Evolutionary conservation across 2,113 vertebrate genomes (phyloP).

Genomic region (Synodontis membranacea): DNA sequence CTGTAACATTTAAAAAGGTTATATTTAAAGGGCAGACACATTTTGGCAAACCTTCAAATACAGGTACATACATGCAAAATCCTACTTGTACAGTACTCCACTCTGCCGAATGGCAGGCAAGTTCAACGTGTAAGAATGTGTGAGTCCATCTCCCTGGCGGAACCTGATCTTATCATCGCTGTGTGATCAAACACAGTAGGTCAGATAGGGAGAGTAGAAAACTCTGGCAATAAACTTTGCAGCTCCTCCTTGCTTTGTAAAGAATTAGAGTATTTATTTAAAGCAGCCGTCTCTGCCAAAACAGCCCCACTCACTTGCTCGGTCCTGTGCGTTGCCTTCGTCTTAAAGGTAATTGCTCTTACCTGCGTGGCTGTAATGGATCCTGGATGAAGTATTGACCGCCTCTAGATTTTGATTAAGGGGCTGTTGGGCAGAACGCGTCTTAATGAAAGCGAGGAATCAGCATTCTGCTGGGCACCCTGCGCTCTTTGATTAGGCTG

Average conservation of each 20-base stretch:
- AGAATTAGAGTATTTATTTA: slow-evolving; percentile 73
- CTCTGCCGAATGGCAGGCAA: background rate
- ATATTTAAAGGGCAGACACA: slow-evolving; percentile 22
- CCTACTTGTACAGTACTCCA: background rate
- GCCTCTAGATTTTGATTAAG: slow-evolving; percentile 81
- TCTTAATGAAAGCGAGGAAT: slow-evolving; percentile 76
- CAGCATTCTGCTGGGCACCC: slow-evolving; percentile 68
- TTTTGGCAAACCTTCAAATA: slow-evolving; percentile 13
- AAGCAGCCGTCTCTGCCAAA: slow-evolving; percentile 61
- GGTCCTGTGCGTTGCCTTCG: slow-evolving; percentile 59
- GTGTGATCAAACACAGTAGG: background rate
- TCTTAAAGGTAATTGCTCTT: slow-evolving; percentile 76
- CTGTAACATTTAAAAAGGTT: slow-evolving; percentile 32
- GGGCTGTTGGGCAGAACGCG: slow-evolving; percentile 74
- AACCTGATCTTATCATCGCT: background rate
- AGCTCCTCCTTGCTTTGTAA: slow-evolving; percentile 49
- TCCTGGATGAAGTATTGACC: slow-evolving; percentile 86
- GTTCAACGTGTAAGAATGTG: background rate
- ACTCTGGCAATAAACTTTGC: slow-evolving; percentile 4
- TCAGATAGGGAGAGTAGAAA: slow-evolving; percentile 11
- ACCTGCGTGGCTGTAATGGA: slow-evolving; percentile 78
- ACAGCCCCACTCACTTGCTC: slow-evolving; percentile 56
- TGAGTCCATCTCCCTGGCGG: background rate
- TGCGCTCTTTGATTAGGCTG: slow-evolving; percentile 64
- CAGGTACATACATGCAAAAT: background rate